Percentiles rank a stretch among this genome's conserved stretches.
Conservation (phyloP, 2,797 vertebrate species). For the Phataginus tetradactyla region DNA sequence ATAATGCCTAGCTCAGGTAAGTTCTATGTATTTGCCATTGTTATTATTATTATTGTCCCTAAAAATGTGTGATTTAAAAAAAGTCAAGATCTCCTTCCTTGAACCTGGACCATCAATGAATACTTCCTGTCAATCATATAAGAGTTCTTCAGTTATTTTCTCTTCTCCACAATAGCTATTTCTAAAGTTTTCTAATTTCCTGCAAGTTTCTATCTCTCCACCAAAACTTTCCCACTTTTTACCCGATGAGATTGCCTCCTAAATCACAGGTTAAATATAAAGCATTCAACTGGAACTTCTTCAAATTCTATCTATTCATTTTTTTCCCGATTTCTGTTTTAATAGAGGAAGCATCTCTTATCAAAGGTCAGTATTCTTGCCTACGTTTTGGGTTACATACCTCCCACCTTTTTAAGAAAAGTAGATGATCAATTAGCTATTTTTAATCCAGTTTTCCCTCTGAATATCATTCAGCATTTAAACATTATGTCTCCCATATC, state of each 20-base stretch:
- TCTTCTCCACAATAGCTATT: not conserved
- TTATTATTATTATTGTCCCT: not conserved
- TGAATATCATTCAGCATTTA: not conserved
- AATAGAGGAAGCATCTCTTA: not conserved
- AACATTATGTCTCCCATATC: not conserved
- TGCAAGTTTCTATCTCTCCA: not conserved
- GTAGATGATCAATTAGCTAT: not conserved
- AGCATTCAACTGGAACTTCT: not conserved
- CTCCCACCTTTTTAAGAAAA: not conserved
- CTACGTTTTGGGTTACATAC: not conserved
- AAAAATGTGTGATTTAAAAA: not conserved
- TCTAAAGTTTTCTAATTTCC: not conserved
- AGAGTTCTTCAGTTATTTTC: not conserved
- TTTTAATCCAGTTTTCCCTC: not conserved
- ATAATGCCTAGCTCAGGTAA: not conserved
- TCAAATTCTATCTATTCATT: not conserved
- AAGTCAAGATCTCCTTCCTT: not conserved
- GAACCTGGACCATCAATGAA: not conserved
- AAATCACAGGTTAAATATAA: slow-evolving; percentile 16
- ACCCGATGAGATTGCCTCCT: not conserved
- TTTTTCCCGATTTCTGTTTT: not conserved
- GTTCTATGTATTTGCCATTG: not conserved
- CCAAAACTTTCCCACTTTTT: not conserved
- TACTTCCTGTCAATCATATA: not conserved
- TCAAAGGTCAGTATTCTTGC: not conserved